Conservation (phyloP, 2,888 invertebrate genomes). For the Brenthis ino region DNA sequence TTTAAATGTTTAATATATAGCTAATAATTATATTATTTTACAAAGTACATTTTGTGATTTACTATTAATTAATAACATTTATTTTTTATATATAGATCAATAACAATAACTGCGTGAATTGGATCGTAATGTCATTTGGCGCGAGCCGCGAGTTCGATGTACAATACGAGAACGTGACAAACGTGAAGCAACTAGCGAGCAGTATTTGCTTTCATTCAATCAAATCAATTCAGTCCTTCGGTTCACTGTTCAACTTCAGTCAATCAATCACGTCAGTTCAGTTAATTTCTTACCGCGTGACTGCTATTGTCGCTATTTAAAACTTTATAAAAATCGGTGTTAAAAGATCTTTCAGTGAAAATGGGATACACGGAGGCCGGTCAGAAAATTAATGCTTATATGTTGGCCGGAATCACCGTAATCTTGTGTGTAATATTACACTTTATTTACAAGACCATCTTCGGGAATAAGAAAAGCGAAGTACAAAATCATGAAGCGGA, state of each 20-base stretch:
- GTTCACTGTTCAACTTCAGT: conserved; percentile 14
- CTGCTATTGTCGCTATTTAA: conserved; percentile 43
- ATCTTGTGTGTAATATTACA: conserved; percentile 65
- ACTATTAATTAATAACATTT: not conserved
- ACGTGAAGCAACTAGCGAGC: not conserved
- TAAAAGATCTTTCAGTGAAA: conserved; percentile 69
- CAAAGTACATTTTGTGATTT: too few relatives aligned
- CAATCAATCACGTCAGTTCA: conserved; percentile 43
- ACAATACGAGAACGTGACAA: conserved; percentile 8
- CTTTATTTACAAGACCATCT: conserved; percentile 66
- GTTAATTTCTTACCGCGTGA: conserved; percentile 66
- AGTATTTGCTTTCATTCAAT: conserved; percentile 43
- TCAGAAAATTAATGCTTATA: conserved; percentile 57
- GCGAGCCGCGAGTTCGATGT: conserved; percentile 10
- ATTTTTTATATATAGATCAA: not conserved
- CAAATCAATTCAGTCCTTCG: conserved; percentile 42
- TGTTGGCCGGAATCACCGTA: conserved; percentile 59
- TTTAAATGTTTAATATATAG: too few relatives aligned
- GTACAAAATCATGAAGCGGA: conserved; percentile 62
- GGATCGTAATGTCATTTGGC: conserved; percentile 7
- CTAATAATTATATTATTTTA: too few relatives aligned
- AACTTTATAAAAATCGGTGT: conserved; percentile 25
- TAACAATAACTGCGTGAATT: not conserved
- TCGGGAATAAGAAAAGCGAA: conserved; percentile 66
- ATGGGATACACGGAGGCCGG: conserved; percentile 71